Evolutionary conservation across 1,140 invertebrate genomes (phyloP).

Genomic region (Calliopsis andreniformis): DNA sequence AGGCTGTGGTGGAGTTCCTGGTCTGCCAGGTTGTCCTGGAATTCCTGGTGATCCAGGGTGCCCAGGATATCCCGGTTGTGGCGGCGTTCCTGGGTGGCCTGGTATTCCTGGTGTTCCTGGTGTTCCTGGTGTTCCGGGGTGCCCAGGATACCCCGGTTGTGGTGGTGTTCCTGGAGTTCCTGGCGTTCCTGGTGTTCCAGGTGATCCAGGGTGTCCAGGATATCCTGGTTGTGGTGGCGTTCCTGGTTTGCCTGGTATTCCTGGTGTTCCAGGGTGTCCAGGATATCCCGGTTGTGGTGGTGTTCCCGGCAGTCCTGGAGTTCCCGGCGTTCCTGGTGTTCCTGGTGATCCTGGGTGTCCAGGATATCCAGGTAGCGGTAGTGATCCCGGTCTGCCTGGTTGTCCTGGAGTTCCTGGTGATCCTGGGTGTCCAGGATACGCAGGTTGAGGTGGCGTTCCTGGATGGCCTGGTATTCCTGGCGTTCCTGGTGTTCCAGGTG

Average conservation of each 20-base stretch:
- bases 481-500: background rate
- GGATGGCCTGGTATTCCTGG: constrained; percentile 6
- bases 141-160: background rate
- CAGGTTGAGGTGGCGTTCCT: constrained; percentile 19
- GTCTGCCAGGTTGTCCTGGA: constrained; percentile 41
- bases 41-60: too few relatives aligned
- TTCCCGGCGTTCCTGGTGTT: constrained; percentile 8
- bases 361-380: background rate
- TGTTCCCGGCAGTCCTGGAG: constrained; percentile 11
- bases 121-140: background rate
- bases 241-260: constrained; percentile 56
- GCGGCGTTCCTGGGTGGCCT: background rate
- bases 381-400: background rate
- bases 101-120: constrained; percentile 15
- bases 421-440: constrained; percentile 40
- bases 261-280: background rate
- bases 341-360: background rate
- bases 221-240: constrained; percentile 42
- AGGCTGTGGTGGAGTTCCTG: constrained; percentile 45
- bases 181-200: constrained; percentile 41
- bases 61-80: constrained; percentile 39
- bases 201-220: constrained; percentile 19
- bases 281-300: constrained; percentile 9
- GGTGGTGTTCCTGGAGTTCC: background rate
- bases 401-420: constrained; percentile 21